Evolutionary conservation across 92 coral and sea anemone species (phyloP), one percentile per base, ranked within the genome.

Genomic region (Parazoanthus darwini): DNA sequence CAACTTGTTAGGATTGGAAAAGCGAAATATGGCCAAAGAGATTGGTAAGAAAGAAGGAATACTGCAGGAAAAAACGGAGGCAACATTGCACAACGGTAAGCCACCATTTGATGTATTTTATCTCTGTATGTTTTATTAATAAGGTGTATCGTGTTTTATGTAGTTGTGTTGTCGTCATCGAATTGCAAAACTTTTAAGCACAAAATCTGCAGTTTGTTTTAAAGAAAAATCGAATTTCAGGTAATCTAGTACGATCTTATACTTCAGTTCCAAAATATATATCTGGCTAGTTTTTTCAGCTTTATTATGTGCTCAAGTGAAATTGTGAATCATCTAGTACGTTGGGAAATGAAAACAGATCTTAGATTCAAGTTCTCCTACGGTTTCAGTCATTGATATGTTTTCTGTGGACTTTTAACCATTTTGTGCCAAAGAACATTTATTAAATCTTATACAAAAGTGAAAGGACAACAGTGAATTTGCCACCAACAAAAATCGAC

Each of bases 1-100:
- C 83, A 92, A 85, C 76, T 85, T 90, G 37, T 38, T 92, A 29
- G 94, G 93, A 48, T 74, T 90, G 36, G 91, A 88, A 78, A 85
- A 73, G 37, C 48, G 79, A 81, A 65, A 84, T 72, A 51, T 59
- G 39, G 83, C 71, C 72, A 88, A 73, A 77, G 80, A 86, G 73
- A 82, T 81, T 1, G 48, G 18, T 20, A 79, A 29, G 22, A 77
- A 65, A 23, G 72, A 77, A 29, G 33, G 33, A 58, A 78, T 90
- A 66, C 26, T 90, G 75, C 14, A 75, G 38, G 82, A 87, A 82
- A 90, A 71, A 84, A 20, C 59, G 14, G 79, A 71, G 59, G 46
- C 10, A 29, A 71, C 48, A 48, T 84, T 84, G 44, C 77, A 90
- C 37, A 25, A 81, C 75, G 90, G 94, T 92, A 11, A 88, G 91